These are phyloP conservation scores for Callochromis pleurospilus DNA, from an alignment of 2,113 vertebrate species.

Conservation along the genomic window DNA sequence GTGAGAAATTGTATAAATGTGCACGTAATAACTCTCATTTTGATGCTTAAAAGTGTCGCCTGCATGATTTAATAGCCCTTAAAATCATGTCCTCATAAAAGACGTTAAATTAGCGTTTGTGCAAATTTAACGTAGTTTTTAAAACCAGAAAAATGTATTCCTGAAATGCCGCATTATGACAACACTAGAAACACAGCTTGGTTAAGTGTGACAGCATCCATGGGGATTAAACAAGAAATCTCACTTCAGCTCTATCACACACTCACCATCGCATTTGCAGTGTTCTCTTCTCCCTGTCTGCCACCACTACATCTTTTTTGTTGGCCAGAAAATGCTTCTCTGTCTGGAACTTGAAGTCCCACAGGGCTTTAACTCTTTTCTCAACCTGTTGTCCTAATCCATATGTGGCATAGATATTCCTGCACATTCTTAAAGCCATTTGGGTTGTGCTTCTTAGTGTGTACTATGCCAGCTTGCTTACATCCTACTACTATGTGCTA, in stretches of 20 bases:
- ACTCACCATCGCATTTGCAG: neutral
- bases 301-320: neutral
- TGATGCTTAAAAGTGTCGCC: neutral
- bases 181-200: neutral
- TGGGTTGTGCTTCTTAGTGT: neutral
- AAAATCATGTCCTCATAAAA: neutral
- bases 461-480: neutral
- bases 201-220: neutral
- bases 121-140: neutral
- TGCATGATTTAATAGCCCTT: neutral
- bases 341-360: neutral
- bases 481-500: neutral
- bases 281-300: neutral
- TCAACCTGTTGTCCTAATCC: neutral
- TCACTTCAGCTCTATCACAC: neutral
- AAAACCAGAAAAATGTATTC: neutral
- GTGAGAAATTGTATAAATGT: neutral
- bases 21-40: neutral
- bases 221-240: neutral
- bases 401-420: neutral
- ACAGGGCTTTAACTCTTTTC: neutral
- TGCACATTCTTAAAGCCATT: neutral
- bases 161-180: neutral
- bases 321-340: neutral
- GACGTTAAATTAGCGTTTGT: neutral